Conservation (phyloP, 1,140 invertebrate species). For the Sitobion miscanthi region DNA sequence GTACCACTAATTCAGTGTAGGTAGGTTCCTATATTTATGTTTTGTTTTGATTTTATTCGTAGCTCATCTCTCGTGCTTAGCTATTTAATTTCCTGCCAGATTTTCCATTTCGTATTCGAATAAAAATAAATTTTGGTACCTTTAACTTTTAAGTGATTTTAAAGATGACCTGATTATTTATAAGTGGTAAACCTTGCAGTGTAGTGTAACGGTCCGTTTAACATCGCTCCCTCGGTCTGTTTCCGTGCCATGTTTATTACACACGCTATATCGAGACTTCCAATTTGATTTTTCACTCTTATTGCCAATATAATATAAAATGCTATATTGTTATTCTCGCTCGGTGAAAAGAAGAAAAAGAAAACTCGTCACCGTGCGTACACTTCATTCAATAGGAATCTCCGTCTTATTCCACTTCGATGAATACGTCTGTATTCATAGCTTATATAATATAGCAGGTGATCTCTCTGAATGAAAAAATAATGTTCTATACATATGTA, state of each 20-base stretch:
- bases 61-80: not conserved
- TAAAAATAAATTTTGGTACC: not conserved
- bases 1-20: not conserved
- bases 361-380: not conserved
- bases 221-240: not conserved
- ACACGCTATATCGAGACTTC: not conserved
- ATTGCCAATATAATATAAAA: not conserved
- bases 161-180: not conserved
- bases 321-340: not conserved
- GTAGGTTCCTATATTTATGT: not conserved
- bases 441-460: not conserved
- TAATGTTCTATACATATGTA: not conserved
- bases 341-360: not conserved
- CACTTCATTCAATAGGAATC: not conserved
- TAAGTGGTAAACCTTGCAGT: not conserved
- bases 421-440: not conserved
- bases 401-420: not conserved
- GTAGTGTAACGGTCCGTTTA: not conserved
- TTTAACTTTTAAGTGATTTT: constrained; percentile 1
- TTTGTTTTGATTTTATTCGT: not conserved
- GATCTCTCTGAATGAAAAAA: not conserved
- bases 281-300: not conserved
- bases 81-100: not conserved
- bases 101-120: not conserved
- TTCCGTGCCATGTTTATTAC: not conserved